Base-by-base conservation (phyloP, 2,888 invertebrate species). In the Lasioglossum vierecki region DNA sequence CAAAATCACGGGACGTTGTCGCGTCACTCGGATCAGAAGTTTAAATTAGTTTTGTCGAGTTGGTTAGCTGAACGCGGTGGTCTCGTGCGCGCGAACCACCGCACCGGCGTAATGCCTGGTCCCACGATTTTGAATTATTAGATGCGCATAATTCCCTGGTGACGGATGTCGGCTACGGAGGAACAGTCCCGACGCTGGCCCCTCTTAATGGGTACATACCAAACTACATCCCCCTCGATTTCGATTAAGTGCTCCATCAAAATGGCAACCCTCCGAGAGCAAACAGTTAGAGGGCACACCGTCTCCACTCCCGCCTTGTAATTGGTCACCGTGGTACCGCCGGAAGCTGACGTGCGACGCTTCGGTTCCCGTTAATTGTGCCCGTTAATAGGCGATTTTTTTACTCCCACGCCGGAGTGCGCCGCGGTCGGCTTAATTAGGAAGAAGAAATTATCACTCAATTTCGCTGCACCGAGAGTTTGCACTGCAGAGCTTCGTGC, bases 241-340 rank as follows among this genome's bases (percentile, higher is more conserved):
- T 89, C 88, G 89, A 89, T 89, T 86, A 87, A 87, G 87, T 89
- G 89, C 82, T 85, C 85, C 83, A 83, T 88, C 88, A 87, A 87
- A 87, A 87, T 83, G 79, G 88, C 84, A 78, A 82, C 82, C 81
- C 83, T 86, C 66, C 77, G 81, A 81, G 83, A 53, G 83, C 79
- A 68, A 83, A 83, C 86, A 76, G 80, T 86, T 86, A 80, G 66
- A 86, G 86, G 78, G 78, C 76, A 76, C 22, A 53, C 53, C 78
- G 83, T 83, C 83, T 83, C 73, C 68, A 35, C 66, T 22, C 66
- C 76, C 78, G 46, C 84, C 81, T 79, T 79, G 76, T 82, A 86
- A 86, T 86, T 86, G 84, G 60, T 82, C 74, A 60, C 71, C 75
- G 68, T 13, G 44, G 60, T 53, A 57, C 60, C 49, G 35, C 66